Conservation (phyloP, 1,140 invertebrate genomes). For the Diprion similis region DNA sequence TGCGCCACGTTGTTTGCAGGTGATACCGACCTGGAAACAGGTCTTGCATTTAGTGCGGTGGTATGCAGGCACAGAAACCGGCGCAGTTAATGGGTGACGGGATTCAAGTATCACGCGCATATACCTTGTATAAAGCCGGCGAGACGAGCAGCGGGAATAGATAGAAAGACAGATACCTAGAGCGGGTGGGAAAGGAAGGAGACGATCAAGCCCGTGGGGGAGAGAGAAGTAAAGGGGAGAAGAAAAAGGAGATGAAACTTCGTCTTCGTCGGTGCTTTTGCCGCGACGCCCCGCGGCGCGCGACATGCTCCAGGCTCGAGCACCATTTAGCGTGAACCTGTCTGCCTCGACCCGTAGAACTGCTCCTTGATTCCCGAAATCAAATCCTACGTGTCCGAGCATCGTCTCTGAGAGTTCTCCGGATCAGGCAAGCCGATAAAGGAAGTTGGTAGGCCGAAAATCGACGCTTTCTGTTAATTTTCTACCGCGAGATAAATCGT, state of each 20-base stretch:
- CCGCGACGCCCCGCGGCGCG: conserved; percentile 36
- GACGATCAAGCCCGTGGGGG: conserved; percentile 12
- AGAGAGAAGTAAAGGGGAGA: conserved; percentile 15
- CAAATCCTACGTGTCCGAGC: conserved; percentile 18
- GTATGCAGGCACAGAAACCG: neutral
- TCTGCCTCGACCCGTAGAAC: conserved; percentile 31
- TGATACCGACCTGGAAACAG: too few species aligned
- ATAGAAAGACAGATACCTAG: neutral
- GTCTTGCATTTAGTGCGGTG: too few species aligned
- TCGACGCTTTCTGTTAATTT: too few species aligned
- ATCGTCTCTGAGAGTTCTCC: too few species aligned
- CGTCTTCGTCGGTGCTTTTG: conserved; percentile 20
- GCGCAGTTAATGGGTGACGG: neutral
- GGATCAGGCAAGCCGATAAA: too few species aligned
- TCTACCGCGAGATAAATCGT: too few species aligned
- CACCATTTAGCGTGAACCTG: conserved; percentile 39
- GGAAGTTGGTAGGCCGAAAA: too few species aligned
- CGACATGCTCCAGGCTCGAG: conserved; percentile 37
- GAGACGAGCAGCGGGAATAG: neutral
- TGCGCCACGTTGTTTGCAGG: too few species aligned
- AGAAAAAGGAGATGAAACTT: conserved; percentile 28
- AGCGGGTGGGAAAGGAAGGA: conserved; percentile 6
- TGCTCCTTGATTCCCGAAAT: conserved; percentile 41
- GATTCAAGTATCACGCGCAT: neutral
- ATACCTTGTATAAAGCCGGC: neutral